These are phyloP conservation scores for Oryzias dopingdopingensis DNA, from an alignment of 2,797 vertebrate species.

Conservation along the genomic window DNA sequence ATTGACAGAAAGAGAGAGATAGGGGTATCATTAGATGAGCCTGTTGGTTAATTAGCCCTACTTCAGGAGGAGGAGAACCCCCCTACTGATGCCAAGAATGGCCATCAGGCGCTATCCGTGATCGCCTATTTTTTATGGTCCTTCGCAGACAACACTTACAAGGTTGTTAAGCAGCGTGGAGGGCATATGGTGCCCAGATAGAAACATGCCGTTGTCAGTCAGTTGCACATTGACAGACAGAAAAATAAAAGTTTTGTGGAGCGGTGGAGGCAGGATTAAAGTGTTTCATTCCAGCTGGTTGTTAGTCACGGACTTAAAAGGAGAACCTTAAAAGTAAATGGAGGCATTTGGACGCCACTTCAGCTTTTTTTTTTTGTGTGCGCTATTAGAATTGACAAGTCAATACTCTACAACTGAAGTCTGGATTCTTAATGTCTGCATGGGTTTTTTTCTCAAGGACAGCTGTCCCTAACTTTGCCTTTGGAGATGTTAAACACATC, in stretches of 20 bases:
- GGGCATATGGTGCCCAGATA: slow-evolving; percentile 70
- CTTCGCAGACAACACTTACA: slow-evolving; percentile 64
- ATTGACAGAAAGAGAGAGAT: slow-evolving; percentile 68
- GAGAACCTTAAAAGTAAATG: slow-evolving; percentile 20
- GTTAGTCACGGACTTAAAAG: slow-evolving; percentile 53
- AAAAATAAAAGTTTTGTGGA: slow-evolving; percentile 49
- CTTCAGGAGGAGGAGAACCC: slow-evolving; percentile 63
- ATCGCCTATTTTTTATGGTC: slow-evolving; percentile 74
- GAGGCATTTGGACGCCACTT: slow-evolving; percentile 21
- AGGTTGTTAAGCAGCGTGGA: slow-evolving; percentile 75
- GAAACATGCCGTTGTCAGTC: slow-evolving; percentile 61
- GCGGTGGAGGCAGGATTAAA: slow-evolving; percentile 46
- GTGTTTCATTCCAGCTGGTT: slow-evolving; percentile 61
- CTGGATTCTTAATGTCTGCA: slow-evolving; percentile 25
- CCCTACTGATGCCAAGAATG: slow-evolving; percentile 70
- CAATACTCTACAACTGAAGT: slow-evolving; percentile 5
- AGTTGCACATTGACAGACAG: slow-evolving; percentile 54
- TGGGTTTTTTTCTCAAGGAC: slow-evolving; percentile 23
- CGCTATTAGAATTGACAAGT: slow-evolving; percentile 27
- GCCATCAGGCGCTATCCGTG: slow-evolving; percentile 72
- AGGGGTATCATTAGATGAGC: slow-evolving; percentile 78
- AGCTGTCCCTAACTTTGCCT: slow-evolving; percentile 14
- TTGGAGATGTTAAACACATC: slow-evolving; percentile 16
- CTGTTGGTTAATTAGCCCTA: slow-evolving; percentile 78
- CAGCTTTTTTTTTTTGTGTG: slow-evolving; percentile 10